phyloP scores from a whole-genome alignment of 2,888 invertebrate species.

The Spisula subtruncata region DNA sequence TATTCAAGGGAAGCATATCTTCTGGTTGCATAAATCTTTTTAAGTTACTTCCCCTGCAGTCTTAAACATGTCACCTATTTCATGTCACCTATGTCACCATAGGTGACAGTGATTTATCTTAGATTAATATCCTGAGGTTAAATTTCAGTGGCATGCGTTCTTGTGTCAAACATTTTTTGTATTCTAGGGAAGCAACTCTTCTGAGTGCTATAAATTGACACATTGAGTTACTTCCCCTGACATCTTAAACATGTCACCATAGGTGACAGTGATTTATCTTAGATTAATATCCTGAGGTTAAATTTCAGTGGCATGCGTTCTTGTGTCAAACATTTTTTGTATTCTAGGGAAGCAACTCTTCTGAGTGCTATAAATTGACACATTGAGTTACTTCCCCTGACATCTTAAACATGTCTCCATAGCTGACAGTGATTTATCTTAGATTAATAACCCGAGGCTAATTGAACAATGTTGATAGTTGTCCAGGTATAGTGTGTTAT shows the following conservation, averaged over 20 bases:
- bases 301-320: not conserved
- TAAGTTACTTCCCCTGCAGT: not conserved
- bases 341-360: not conserved
- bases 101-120: not conserved
- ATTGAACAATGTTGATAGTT: slow-evolving; percentile 18
- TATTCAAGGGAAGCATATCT: not conserved
- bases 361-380: not conserved
- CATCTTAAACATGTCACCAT: not conserved
- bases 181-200: not conserved
- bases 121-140: not conserved
- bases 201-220: not conserved
- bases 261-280: not conserved
- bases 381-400: not conserved
- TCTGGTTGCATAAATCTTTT: not conserved
- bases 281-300: not conserved
- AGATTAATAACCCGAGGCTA: slow-evolving; percentile 10
- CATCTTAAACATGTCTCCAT: not conserved
- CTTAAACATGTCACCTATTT: too few species aligned
- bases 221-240: not conserved
- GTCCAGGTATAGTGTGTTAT: slow-evolving; percentile 8
- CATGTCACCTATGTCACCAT: too few species aligned
- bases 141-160: not conserved
- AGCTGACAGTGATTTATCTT: not conserved
- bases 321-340: not conserved
- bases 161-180: not conserved